phyloP scores from a whole-genome alignment of 2,113 vertebrate species.

The Halcyon senegalensis region DNA sequence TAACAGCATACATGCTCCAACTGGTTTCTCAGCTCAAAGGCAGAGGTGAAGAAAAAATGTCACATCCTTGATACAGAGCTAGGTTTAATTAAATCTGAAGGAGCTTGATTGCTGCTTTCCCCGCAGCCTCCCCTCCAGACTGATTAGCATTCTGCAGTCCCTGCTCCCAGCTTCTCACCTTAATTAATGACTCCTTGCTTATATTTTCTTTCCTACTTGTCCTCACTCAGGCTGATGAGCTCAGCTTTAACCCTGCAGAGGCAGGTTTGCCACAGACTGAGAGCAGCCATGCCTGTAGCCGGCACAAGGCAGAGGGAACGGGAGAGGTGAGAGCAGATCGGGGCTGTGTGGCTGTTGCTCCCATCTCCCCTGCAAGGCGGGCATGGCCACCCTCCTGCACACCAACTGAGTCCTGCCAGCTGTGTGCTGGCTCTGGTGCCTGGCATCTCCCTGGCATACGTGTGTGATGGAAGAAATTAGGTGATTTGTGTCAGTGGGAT shows the following conservation, averaged over 20 bases:
- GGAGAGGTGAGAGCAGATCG: background rate
- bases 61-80: background rate
- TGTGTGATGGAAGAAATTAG: too few species aligned
- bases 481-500: too few species aligned
- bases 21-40: background rate
- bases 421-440: background rate
- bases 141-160: background rate
- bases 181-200: conserved; percentile 23
- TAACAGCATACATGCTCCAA: background rate
- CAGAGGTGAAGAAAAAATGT: background rate
- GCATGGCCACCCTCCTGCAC: background rate
- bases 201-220: background rate
- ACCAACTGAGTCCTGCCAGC: background rate
- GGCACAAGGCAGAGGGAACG: accelerated
- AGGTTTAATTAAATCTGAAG: conserved; percentile 26
- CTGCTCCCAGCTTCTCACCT: background rate
- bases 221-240: background rate
- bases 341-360: accelerated
- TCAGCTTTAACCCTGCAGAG: background rate
- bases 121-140: background rate
- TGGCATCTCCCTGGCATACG: background rate
- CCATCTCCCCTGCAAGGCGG: background rate
- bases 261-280: background rate
- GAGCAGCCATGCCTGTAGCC: accelerated
- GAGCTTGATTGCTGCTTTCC: background rate